phyloP scores from a whole-genome alignment of 2,797 vertebrate genomes.

The Spinibarbus caldwelli region DNA sequence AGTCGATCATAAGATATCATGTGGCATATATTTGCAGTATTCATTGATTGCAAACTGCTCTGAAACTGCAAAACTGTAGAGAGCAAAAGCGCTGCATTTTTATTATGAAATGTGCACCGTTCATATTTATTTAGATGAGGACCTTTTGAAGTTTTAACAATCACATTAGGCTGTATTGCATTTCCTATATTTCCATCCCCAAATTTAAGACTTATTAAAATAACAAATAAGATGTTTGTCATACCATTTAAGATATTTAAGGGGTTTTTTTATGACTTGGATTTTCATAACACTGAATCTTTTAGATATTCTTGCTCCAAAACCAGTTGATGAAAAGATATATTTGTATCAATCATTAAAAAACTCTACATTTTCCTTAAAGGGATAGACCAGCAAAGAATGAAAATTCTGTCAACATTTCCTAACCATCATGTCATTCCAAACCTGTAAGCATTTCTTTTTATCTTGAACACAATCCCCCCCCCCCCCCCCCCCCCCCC shows the following conservation, averaged over 20 bases:
- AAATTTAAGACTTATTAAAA: neutral
- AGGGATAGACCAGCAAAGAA: too few species aligned
- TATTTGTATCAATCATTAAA: neutral
- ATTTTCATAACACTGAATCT: neutral
- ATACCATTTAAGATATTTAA: neutral
- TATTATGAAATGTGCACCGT: neutral
- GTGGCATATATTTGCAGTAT: neutral
- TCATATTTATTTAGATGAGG: neutral
- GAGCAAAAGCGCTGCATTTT: neutral
- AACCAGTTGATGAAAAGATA: neutral
- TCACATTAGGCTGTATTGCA: too few species aligned
- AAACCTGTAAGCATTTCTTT: neutral
- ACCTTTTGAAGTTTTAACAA: neutral
- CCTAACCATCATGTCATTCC: neutral
- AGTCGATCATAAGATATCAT: neutral
- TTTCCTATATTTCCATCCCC: too few species aligned
- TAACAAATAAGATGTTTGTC: neutral
- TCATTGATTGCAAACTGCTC: neutral
- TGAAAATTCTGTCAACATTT: neutral
- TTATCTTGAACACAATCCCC: too few species aligned
- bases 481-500: fast-evolving
- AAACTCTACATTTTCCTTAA: neutral
- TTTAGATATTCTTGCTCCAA: neutral
- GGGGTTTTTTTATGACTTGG: neutral
- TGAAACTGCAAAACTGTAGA: too few species aligned